Conservation (phyloP, 1,140 invertebrate genomes). For the Kradibia gibbosae region DNA sequence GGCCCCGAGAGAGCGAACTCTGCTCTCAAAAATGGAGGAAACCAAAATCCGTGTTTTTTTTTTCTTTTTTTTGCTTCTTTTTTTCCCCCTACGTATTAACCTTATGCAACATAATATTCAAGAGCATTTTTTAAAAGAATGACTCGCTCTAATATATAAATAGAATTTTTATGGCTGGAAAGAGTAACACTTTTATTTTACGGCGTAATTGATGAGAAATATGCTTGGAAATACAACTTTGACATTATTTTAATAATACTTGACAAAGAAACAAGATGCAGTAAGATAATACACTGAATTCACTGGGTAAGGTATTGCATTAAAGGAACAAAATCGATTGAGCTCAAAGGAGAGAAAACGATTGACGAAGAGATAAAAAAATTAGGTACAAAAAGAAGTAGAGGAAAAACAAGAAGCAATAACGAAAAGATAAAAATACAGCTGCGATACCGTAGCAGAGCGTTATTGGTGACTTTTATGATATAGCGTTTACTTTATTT, state of each 20-base stretch:
- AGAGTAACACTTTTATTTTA: not conserved
- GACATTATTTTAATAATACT: not conserved
- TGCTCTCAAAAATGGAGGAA: no score
- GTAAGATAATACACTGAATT: not conserved
- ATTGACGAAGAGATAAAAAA: slow-evolving; percentile 26
- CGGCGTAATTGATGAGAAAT: not conserved
- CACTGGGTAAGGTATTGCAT: not conserved
- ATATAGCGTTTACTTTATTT: no score
- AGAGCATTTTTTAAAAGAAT: not conserved
- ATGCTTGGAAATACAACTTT: not conserved
- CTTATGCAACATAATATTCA: not conserved
- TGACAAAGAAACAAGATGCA: not conserved
- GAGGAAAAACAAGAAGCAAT: not conserved
- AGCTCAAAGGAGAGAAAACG: not conserved
- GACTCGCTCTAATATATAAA: not conserved
- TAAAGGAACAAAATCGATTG: not conserved
- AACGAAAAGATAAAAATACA: not conserved
- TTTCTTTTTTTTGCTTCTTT: no score
- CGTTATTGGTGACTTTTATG: not conserved
- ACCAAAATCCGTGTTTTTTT: no score
- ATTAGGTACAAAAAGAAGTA: not conserved
- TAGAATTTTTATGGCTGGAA: slow-evolving; percentile 14
- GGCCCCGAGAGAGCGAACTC: no score
- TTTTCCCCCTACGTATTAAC: no score
- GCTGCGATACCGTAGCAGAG: not conserved